Percentiles rank a stretch among this genome's conserved stretches.
phyloP scores from a whole-genome alignment of 2,113 vertebrate genomes.

The Halichoerus grypus region DNA sequence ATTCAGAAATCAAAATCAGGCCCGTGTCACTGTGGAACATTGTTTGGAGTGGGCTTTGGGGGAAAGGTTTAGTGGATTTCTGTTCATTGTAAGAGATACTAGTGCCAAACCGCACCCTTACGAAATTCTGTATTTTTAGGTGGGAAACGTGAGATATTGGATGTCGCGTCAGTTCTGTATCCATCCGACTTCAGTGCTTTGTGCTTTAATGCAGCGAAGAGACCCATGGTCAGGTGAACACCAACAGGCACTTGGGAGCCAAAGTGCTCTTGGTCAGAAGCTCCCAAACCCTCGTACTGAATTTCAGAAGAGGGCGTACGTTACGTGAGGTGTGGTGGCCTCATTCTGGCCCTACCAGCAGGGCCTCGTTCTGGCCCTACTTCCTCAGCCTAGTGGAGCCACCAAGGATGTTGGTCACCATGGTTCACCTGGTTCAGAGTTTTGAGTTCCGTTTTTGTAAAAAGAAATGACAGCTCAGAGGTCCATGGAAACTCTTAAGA shows the following conservation, averaged over 20 bases:
- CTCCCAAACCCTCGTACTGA: accelerated
- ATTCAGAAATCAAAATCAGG: constrained; percentile 86
- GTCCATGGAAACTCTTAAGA: background rate
- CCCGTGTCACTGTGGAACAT: constrained; percentile 68
- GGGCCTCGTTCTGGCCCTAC: background rate
- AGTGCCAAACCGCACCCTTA: constrained; percentile 63
- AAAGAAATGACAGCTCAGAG: background rate
- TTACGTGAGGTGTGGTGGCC: background rate
- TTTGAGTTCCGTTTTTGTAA: background rate
- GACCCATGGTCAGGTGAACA: background rate
- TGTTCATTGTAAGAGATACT: constrained; percentile 73
- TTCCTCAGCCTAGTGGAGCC: background rate
- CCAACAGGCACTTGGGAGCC: background rate
- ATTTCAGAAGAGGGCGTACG: background rate
- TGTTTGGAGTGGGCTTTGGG: constrained; percentile 79
- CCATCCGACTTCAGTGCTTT: constrained; percentile 59
- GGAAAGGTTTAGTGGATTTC: constrained; percentile 81
- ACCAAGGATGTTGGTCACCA: background rate
- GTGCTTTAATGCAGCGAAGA: background rate
- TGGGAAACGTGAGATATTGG: constrained; percentile 78
- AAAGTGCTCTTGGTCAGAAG: background rate
- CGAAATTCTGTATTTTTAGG: constrained; percentile 79
- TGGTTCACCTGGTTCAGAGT: background rate
- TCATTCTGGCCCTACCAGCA: constrained; percentile 3
- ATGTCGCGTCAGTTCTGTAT: constrained; percentile 43